phyloP scores from a whole-genome alignment of 2,888 invertebrate genomes.

The Diadromus collaris region DNA sequence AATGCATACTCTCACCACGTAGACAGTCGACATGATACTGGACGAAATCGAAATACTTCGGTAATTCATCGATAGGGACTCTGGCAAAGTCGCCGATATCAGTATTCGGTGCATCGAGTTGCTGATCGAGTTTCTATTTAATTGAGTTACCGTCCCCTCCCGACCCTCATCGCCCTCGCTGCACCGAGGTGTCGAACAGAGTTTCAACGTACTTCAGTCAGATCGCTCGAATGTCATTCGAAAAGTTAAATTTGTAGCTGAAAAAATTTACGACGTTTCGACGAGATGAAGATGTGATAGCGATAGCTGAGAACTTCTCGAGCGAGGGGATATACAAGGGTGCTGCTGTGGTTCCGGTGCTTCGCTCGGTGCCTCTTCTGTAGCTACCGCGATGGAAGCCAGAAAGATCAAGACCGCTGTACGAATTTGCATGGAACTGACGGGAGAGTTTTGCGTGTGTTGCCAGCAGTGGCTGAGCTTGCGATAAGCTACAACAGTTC shows the following conservation, averaged over 20 bases:
- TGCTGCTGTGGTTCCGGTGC: conserved; percentile 39
- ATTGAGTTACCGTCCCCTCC: conserved; percentile 48
- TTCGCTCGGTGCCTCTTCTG: conserved; percentile 28
- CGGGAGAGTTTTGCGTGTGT: conserved; percentile 53
- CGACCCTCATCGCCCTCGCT: conserved; percentile 39
- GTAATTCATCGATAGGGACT: conserved; percentile 32
- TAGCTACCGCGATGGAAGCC: conserved; percentile 29
- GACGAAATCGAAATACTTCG: conserved; percentile 1
- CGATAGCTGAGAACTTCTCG: conserved; percentile 26
- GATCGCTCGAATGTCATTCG: conserved; percentile 50
- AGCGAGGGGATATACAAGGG: conserved; percentile 25
- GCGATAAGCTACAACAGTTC: conserved; percentile 59
- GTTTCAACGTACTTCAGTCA: conserved; percentile 44
- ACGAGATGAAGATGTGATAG: conserved; percentile 29
- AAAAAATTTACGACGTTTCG: conserved; percentile 40
- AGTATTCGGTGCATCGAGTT: conserved; percentile 53
- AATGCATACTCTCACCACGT: not conserved
- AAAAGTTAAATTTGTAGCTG: conserved; percentile 52
- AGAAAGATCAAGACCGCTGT: conserved; percentile 33
- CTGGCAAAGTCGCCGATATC: conserved; percentile 19
- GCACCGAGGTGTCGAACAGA: conserved; percentile 34
- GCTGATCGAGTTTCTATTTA: conserved; percentile 57
- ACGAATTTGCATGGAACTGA: conserved; percentile 45
- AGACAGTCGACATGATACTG: not conserved
- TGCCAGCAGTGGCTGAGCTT: conserved; percentile 49